Evolutionary conservation across 1,140 invertebrate genomes (phyloP), one percentile per base, ranked within the genome.

Genomic region (Elymnias hypermnestra): DNA sequence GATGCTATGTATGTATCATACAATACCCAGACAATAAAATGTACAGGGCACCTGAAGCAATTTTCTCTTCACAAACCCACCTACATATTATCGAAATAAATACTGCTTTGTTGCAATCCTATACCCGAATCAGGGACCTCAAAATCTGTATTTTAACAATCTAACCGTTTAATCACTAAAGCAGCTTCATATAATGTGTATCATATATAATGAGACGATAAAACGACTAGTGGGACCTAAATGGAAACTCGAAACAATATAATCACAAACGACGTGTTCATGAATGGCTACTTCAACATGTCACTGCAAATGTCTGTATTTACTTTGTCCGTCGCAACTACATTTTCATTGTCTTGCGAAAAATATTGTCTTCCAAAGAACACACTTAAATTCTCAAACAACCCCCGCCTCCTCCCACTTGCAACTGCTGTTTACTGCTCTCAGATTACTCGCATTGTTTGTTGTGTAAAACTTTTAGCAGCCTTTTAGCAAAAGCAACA

Each of bases 291-390:
- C 29, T 33, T 8, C 10, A 10, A 12, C 12, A 4, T 15, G 12
- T 15, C 37, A 26, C 9, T 37, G n/a, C 37, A 40, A 40, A 26
- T 40, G 37, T 40, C 15, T 39, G 37, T 26, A 9, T 26, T 40
- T 23, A 19, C 22, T 17, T 12, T 7, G 14, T 5, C 12, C 13
- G 26, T 14, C 18, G 25, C 13, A 10, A 42, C 29, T 42, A 31
- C 26, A 29, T 31, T 42, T 19, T 13, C 36, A 23, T 38, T 29
- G 17, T 28, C 40, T 29, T 41, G 10, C 39, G 28, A 41, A 29
- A 31, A 42, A 51, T 51, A 51, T 51, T 51, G 48, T 51, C 40
- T 44, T 51, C 31, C 48, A 51, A 51, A 44, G 48, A 43, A 42
- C 36, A 37, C 40, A 43, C 40, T 51, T 51, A 51, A 51, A 51